phyloP scores from a whole-genome alignment of 2,888 invertebrate species.

The Aphidius colemani region DNA sequence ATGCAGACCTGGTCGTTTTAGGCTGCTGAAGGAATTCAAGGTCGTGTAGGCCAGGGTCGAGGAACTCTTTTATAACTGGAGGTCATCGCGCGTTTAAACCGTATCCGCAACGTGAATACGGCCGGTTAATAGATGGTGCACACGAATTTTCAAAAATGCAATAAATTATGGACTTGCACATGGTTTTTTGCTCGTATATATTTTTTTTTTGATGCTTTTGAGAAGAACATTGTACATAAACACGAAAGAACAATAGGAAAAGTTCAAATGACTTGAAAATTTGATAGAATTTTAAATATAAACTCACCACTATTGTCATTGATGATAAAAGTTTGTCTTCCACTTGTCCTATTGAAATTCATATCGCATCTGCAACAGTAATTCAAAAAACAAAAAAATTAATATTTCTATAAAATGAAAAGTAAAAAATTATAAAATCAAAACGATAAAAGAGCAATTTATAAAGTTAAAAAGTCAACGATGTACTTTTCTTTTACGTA shows the following conservation, averaged over 20 bases:
- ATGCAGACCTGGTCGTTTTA: conserved; percentile 15
- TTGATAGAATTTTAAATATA: too few relatives aligned
- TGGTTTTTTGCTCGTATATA: neutral
- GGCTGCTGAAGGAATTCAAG: conserved; percentile 25
- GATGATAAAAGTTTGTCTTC: too few relatives aligned
- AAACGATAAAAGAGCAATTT: too few relatives aligned
- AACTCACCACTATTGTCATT: too few relatives aligned
- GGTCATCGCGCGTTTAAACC: conserved; percentile 3
- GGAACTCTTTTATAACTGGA: conserved; percentile 20
- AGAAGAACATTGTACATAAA: too few relatives aligned
- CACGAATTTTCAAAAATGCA: conserved; percentile 50
- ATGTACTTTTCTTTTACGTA: too few relatives aligned
- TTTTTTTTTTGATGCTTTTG: too few relatives aligned
- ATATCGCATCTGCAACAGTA: conserved; percentile 7
- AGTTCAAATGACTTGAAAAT: conserved; percentile 3
- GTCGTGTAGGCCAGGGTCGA: conserved; percentile 23
- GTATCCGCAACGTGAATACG: conserved; percentile 22
- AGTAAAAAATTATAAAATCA: too few relatives aligned
- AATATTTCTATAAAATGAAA: conserved; percentile 3
- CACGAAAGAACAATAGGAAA: neutral
- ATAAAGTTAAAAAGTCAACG: too few relatives aligned
- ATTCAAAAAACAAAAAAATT: conserved; percentile 19
- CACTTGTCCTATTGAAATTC: neutral
- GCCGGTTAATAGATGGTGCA: conserved; percentile 43
- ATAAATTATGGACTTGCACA: conserved; percentile 45